Percentiles rank a stretch among this genome's conserved stretches.
Evolutionary conservation across 2,113 vertebrate species (phyloP).

Genomic region (Tragelaphus imberbis): DNA sequence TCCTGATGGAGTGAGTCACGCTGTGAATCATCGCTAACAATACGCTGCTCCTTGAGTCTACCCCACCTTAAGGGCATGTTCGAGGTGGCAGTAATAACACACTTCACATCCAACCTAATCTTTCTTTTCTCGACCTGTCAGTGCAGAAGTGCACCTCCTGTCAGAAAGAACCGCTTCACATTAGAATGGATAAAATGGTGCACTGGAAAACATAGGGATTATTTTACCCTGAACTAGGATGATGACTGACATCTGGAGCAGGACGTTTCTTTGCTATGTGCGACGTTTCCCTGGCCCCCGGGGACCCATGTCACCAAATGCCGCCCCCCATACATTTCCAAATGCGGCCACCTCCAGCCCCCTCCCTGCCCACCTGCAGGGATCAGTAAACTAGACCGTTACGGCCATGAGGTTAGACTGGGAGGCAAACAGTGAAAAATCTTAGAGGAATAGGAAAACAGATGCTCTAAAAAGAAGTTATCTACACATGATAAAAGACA

Average conservation of each 20-base stretch:
- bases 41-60: neutral
- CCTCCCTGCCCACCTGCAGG: no score
- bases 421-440: neutral
- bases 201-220: neutral
- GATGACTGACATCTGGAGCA: neutral
- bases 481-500: neutral
- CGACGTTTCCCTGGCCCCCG: neutral
- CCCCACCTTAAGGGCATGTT: slow-evolving; percentile 50
- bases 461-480: neutral
- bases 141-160: neutral
- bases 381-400: neutral
- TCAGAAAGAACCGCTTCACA: neutral
- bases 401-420: neutral
- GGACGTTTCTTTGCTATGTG: neutral
- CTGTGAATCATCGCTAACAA: slow-evolving; percentile 49
- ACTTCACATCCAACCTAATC: neutral
- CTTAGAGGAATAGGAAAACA: neutral
- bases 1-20: slow-evolving; percentile 49
- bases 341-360: neutral
- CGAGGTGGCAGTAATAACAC: slow-evolving; percentile 55
- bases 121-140: neutral
- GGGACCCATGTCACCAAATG: neutral
- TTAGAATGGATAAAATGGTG: no score
- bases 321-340: neutral
- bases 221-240: neutral